phyloP scores from a whole-genome alignment of 2,113 vertebrate species.

The Bujurquina vittata region DNA sequence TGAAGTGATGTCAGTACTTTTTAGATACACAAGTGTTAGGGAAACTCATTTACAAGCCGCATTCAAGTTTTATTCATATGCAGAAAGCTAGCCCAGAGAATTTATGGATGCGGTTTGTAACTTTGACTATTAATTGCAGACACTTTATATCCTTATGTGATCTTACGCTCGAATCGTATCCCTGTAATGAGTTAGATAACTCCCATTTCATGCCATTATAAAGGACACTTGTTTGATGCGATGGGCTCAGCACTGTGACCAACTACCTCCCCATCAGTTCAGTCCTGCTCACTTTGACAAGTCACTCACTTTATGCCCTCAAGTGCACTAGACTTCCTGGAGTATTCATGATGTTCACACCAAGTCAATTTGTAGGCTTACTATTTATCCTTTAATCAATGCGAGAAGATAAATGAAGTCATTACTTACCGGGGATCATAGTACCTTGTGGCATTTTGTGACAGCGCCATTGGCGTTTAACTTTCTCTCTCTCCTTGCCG shows the following conservation, averaged over 20 bases:
- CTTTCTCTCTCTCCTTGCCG: slow-evolving; percentile 4
- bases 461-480: slow-evolving; percentile 33
- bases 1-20: slow-evolving; percentile 15
- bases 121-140: slow-evolving; percentile 6
- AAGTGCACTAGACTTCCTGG: slow-evolving; percentile 20
- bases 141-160: background rate
- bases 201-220: background rate
- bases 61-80: slow-evolving; percentile 2
- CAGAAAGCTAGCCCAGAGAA: background rate
- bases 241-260: background rate
- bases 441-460: slow-evolving; percentile 58
- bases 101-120: background rate
- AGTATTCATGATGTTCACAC: slow-evolving; percentile 59
- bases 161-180: background rate
- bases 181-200: background rate
- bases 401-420: slow-evolving; percentile 40
- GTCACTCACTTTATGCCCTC: slow-evolving; percentile 11
- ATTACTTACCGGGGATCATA: slow-evolving; percentile 28
- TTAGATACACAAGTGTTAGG: slow-evolving; percentile 9
- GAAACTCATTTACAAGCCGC: background rate
- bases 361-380: slow-evolving; percentile 36
- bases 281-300: slow-evolving; percentile 3
- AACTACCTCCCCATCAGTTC: slow-evolving; percentile 6
- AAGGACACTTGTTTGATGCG: slow-evolving; percentile 4
- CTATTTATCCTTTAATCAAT: slow-evolving; percentile 65